Evolutionary conservation across 2,797 vertebrate genomes (phyloP).

Genomic region (Lithobates pipiens): DNA sequence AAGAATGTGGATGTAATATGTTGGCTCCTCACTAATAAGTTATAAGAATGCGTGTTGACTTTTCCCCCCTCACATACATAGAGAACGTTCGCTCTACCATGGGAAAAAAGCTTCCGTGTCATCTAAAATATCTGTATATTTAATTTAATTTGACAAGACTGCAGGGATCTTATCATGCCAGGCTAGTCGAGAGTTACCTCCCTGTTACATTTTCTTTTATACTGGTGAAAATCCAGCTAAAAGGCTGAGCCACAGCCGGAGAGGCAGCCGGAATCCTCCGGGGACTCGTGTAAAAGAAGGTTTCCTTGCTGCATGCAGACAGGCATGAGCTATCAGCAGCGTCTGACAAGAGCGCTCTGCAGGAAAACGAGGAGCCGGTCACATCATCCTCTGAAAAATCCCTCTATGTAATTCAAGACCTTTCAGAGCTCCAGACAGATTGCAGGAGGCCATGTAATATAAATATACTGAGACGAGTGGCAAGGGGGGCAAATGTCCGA

Average conservation of each 20-base stretch:
- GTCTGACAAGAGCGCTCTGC: constrained; percentile 59
- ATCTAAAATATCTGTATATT: constrained; percentile 30
- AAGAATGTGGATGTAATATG: not conserved
- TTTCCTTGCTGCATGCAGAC: constrained; percentile 59
- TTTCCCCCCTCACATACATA: not conserved
- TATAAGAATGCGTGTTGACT: not conserved
- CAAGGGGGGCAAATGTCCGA: not conserved
- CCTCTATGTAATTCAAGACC: not conserved
- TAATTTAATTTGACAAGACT: constrained; percentile 35
- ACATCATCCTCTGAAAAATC: constrained; percentile 47
- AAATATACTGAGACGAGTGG: not conserved
- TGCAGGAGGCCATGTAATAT: not conserved
- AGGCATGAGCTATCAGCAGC: constrained; percentile 56
- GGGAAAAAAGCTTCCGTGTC: not conserved
- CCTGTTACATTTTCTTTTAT: constrained; percentile 9
- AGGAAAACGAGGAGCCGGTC: constrained; percentile 52
- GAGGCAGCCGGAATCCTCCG: constrained; percentile 53
- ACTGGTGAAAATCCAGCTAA: constrained; percentile 34
- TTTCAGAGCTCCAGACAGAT: constrained; percentile 40
- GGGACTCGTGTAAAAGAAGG: constrained; percentile 57
- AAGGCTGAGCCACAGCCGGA: constrained; percentile 30
- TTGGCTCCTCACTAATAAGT: not conserved
- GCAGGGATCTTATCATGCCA: constrained; percentile 32
- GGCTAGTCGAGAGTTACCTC: constrained; percentile 8
- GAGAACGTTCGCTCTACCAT: not conserved